A percentile compares a stretch with the other conserved stretches of the same genome.
Evolutionary conservation across 2,113 vertebrate species (phyloP).

Genomic region (Barnardius zonarius): DNA sequence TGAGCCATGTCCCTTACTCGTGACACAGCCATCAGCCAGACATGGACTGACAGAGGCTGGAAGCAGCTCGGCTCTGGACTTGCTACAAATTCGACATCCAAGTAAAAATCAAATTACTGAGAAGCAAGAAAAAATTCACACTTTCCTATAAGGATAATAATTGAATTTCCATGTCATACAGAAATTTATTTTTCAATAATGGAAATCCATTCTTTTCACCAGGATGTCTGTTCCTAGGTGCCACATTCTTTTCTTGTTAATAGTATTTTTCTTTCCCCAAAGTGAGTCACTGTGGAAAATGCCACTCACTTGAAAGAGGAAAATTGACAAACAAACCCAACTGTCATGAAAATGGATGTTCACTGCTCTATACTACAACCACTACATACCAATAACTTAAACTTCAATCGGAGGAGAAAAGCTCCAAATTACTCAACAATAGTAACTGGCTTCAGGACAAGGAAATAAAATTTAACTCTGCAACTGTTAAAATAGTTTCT

Average conservation of each 20-base stretch:
- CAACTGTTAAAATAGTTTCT: constrained; percentile 55
- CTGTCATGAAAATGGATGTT: constrained; percentile 21
- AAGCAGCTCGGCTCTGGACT: not conserved
- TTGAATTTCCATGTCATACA: not conserved
- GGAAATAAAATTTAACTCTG: constrained; percentile 48
- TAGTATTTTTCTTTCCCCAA: constrained; percentile 63
- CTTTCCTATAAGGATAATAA: not conserved
- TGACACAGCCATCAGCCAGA: not conserved
- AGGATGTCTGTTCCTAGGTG: constrained; percentile 52
- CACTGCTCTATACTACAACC: not conserved
- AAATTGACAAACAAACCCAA: constrained; percentile 45
- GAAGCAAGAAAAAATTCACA: not conserved
- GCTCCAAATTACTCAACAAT: constrained; percentile 17
- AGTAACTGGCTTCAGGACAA: constrained; percentile 19
- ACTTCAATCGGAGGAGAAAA: not conserved
- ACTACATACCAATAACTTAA: not conserved
- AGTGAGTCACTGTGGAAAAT: constrained; percentile 62
- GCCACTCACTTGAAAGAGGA: constrained; percentile 1
- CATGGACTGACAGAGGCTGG: not conserved
- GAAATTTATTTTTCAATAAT: constrained; percentile 19
- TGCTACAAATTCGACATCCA: not conserved
- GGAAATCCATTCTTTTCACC: constrained; percentile 61
- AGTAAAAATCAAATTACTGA: not conserved
- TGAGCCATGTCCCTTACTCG: not conserved
- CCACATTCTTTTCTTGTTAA: constrained; percentile 59